Percentiles rank a stretch among this genome's conserved stretches.
Conservation (phyloP, 2,888 invertebrate genomes). For the Ectobius pallidus region DNA sequence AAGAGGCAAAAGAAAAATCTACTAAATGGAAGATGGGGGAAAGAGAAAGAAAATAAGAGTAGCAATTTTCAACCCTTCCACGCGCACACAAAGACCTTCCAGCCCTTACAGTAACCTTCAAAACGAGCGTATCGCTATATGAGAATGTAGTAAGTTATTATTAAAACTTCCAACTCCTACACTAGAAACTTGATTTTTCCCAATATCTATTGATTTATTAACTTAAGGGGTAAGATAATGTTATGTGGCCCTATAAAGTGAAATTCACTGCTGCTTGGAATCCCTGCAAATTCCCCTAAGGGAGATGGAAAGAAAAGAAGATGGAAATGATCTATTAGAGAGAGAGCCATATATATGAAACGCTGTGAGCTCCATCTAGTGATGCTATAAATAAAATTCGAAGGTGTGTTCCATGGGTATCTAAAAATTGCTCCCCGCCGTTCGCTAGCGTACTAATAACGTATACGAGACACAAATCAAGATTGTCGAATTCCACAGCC, state of each 20-base stretch:
- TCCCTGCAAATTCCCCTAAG: not conserved
- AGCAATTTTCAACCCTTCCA: slow-evolving; percentile 7
- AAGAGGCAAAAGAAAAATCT: not conserved
- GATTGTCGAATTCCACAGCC: not conserved
- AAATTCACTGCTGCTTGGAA: not conserved
- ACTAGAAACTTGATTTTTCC: slow-evolving; percentile 1
- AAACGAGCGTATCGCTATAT: not conserved
- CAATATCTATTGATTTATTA: slow-evolving; percentile 9
- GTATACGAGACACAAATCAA: not conserved
- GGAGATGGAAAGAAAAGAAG: too few species aligned
- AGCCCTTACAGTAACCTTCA: not conserved
- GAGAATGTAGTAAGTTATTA: not conserved
- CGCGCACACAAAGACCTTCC: not conserved
- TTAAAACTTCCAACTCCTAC: not conserved
- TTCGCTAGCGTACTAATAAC: not conserved
- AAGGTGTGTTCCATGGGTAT: not conserved
- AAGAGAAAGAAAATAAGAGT: not conserved
- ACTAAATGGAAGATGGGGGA: not conserved
- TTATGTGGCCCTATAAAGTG: not conserved
- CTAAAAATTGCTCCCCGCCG: not conserved
- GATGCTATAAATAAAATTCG: not conserved
- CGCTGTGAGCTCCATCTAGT: not conserved
- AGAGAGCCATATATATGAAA: not conserved
- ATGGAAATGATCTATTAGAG: not conserved
- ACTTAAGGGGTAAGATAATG: not conserved